A percentile compares a stretch with the other conserved stretches of the same genome.
Evolutionary conservation across 2,113 vertebrate species (phyloP).

Genomic region (Labrus mixtus): DNA sequence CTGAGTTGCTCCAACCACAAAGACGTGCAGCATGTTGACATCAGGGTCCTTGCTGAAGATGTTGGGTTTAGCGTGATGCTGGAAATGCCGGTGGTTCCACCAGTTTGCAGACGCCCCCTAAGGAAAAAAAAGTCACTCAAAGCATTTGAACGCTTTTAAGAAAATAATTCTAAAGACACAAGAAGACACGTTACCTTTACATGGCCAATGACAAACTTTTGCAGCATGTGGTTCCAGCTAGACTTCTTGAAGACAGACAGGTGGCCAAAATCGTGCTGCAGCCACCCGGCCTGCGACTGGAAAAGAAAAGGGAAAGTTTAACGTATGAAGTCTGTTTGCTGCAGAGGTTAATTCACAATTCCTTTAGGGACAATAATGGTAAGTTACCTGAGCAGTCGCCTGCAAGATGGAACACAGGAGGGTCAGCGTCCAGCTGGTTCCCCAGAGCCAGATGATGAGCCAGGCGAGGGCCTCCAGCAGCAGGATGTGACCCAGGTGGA

Average conservation of each 20-base stretch:
- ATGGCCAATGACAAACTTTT: constrained; percentile 95
- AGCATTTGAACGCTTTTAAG: background rate
- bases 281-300: constrained; percentile 93
- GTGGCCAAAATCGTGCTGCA: constrained; percentile 97
- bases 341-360: background rate
- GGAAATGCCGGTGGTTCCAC: constrained; percentile 98
- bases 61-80: constrained; percentile 97
- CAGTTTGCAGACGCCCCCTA: constrained; percentile 96
- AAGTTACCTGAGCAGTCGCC: constrained; percentile 88
- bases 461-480: constrained; percentile 88
- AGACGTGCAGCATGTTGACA: constrained; percentile 91
- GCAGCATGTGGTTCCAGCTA: constrained; percentile 90
- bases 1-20: constrained; percentile 90
- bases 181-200: constrained; percentile 85
- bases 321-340: background rate
- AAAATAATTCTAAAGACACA: background rate
- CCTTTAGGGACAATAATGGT: background rate
- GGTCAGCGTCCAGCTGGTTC: constrained; percentile 89
- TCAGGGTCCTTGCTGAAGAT: constrained; percentile 94
- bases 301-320: background rate
- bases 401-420: constrained; percentile 85
- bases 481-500: constrained; percentile 90
- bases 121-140: background rate
- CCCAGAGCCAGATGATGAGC: constrained; percentile 85
- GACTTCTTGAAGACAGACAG: constrained; percentile 94